phyloP scores from a whole-genome alignment of 2,888 invertebrate genomes.

The Sphinx pinastri region DNA sequence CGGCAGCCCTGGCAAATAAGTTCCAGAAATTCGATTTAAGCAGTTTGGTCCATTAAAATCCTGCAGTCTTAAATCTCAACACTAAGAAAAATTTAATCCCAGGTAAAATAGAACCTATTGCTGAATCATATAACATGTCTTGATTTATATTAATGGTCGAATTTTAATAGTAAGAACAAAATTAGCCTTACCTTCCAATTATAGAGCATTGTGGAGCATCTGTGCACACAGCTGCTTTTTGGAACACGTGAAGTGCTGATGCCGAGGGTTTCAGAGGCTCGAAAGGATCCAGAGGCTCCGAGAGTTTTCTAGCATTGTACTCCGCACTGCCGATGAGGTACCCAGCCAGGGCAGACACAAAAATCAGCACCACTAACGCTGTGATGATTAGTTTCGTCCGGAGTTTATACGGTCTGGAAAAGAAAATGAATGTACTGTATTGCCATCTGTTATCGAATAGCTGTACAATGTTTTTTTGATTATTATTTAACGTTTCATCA shows the following conservation, averaged over 20 bases:
- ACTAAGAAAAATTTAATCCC: too few relatives aligned
- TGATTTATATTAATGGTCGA: too few relatives aligned
- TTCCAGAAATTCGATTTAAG: too few relatives aligned
- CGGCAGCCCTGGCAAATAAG: too few relatives aligned
- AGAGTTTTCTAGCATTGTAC: constrained; percentile 46
- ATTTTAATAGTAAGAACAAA: neutral
- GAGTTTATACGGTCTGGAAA: constrained; percentile 65
- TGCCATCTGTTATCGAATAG: constrained; percentile 50
- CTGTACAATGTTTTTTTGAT: neutral
- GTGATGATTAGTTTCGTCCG: constrained; percentile 62
- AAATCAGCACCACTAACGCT: constrained; percentile 53
- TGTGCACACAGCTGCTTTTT: constrained; percentile 89
- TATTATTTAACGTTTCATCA: neutral
- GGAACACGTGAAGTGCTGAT: constrained; percentile 87
- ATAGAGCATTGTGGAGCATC: constrained; percentile 90
- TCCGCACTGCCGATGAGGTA: constrained; percentile 63
- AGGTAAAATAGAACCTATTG: too few relatives aligned
- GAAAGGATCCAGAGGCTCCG: constrained; percentile 87
- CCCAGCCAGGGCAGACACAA: constrained; percentile 66
- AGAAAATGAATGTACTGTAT: constrained; percentile 39
- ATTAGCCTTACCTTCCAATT: constrained; percentile 87
- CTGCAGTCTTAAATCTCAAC: too few relatives aligned
- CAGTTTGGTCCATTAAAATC: too few relatives aligned
- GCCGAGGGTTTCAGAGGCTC: constrained; percentile 85
- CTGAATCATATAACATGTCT: too few relatives aligned